Percentiles rank a stretch among this genome's conserved stretches.
Evolutionary conservation across 2,113 vertebrate species (phyloP).

Genomic region (Ictidomys tridecemlineatus): DNA sequence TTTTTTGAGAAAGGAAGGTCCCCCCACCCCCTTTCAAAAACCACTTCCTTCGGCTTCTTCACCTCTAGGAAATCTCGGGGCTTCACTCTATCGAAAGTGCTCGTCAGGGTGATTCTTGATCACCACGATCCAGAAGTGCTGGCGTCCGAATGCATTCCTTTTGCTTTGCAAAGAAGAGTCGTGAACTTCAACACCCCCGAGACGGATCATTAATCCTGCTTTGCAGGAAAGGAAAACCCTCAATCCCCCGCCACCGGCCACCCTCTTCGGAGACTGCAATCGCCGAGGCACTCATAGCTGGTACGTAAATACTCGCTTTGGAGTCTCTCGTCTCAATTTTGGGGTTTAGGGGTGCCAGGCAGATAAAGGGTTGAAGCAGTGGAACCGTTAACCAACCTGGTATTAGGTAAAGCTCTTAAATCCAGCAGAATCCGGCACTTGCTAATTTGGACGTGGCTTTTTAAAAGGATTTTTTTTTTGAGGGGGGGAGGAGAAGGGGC

Average conservation of each 20-base stretch:
- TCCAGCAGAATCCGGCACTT: conserved; percentile 64
- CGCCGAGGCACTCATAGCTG: conserved; percentile 67
- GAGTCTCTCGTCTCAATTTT: conserved; percentile 6
- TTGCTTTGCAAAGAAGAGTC: conserved; percentile 75
- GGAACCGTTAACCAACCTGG: conserved; percentile 44
- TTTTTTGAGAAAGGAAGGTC: conserved; percentile 45
- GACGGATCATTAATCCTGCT: conserved; percentile 76
- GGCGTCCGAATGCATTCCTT: conserved; percentile 69
- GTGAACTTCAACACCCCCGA: conserved; percentile 84
- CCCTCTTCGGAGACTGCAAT: conserved; percentile 83
- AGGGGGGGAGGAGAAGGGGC: not conserved
- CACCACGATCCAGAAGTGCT: conserved; percentile 52
- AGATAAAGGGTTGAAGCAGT: conserved; percentile 38
- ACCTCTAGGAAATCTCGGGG: conserved; percentile 78
- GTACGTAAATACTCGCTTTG: conserved; percentile 70
- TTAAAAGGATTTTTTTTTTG: conserved; percentile 50
- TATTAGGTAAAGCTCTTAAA: conserved; percentile 52
- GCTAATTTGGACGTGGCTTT: conserved; percentile 67
- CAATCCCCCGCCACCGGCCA: conserved; percentile 74
- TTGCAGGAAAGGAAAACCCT: conserved; percentile 77
- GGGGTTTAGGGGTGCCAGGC: conserved; percentile 10
- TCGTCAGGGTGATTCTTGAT: conserved; percentile 31
- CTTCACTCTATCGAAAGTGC: conserved; percentile 74
- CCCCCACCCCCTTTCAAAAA: conserved; percentile 65
- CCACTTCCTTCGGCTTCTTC: conserved; percentile 77